Conservation (phyloP, 2,797 vertebrate species). For the Siniperca undulata region DNA sequence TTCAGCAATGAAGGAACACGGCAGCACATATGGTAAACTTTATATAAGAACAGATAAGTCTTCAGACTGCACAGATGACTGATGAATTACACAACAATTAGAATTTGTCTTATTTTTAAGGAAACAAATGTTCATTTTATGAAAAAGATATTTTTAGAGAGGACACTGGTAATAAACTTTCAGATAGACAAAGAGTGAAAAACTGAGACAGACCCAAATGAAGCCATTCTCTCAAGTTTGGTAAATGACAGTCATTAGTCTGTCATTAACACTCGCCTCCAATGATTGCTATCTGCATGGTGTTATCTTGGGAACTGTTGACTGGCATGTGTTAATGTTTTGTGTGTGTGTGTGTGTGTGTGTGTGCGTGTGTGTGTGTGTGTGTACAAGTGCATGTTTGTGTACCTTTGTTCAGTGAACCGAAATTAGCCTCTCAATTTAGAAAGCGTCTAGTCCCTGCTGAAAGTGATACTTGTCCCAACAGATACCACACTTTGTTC, state of each 20-base stretch:
- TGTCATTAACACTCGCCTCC: constrained; percentile 62
- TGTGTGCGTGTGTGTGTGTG: constrained; percentile 10
- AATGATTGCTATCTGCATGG: constrained; percentile 56
- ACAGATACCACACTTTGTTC: constrained; percentile 48
- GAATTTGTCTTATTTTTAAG: neutral
- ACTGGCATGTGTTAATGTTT: constrained; percentile 56
- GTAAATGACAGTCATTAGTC: constrained; percentile 72
- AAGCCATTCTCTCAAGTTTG: constrained; percentile 51
- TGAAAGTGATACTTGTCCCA: constrained; percentile 45
- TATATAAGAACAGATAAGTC: neutral
- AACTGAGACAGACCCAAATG: constrained; percentile 27
- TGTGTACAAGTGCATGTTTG: constrained; percentile 10
- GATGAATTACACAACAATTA: neutral
- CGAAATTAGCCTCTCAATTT: constrained; percentile 51
- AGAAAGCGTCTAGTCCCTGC: constrained; percentile 30
- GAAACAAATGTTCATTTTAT: neutral
- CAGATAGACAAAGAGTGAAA: constrained; percentile 10
- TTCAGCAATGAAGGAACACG: neutral
- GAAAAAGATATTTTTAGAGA: neutral
- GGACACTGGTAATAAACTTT: neutral
- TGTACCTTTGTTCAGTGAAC: constrained; percentile 38
- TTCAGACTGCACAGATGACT: neutral
- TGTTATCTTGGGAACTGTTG: constrained; percentile 62
- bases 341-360: constrained; percentile 8
- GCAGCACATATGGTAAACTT: neutral